These are phyloP conservation scores for Scaptomyza flava DNA, from an alignment of 2,888 invertebrate species.

Conservation along the genomic window DNA sequence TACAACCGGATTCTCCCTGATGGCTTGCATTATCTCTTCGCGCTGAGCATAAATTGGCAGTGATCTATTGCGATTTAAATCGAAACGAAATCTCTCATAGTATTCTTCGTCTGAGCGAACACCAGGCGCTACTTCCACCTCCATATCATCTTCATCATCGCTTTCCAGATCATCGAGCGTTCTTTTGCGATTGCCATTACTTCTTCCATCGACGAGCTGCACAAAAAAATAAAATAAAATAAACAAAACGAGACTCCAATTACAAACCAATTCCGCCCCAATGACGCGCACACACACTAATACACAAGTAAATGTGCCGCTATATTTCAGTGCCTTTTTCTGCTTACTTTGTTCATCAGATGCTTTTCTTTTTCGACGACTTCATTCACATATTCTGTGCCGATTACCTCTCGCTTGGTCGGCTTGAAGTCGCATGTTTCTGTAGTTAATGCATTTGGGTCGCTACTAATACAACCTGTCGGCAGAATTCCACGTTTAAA, in stretches of 20 bases:
- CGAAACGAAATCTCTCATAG: conserved; percentile 78
- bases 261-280: neutral
- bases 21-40: conserved; percentile 88
- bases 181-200: neutral
- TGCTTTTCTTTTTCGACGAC: conserved; percentile 67
- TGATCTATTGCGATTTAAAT: conserved; percentile 71
- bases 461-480: conserved; percentile 64
- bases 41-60: conserved; percentile 81
- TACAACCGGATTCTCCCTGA: conserved; percentile 87
- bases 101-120: conserved; percentile 66
- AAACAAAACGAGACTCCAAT: conserved; percentile 11
- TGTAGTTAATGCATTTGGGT: conserved; percentile 31
- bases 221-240: conserved; percentile 1
- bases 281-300: neutral
- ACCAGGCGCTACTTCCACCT: conserved; percentile 22
- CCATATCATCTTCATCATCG: conserved; percentile 66
- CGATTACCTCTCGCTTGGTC: conserved; percentile 72
- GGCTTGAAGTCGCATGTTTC: conserved; percentile 49
- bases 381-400: conserved; percentile 72
- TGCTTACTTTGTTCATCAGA: conserved; percentile 71
- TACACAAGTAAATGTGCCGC: neutral
- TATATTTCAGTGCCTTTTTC: too few relatives aligned
- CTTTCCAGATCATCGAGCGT: conserved; percentile 78
- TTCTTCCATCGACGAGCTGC: conserved; percentile 25
- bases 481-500: conserved; percentile 68